These are phyloP conservation scores for Miltochrista miniata DNA, from an alignment of 2,888 invertebrate genomes.

Conservation along the genomic window DNA sequence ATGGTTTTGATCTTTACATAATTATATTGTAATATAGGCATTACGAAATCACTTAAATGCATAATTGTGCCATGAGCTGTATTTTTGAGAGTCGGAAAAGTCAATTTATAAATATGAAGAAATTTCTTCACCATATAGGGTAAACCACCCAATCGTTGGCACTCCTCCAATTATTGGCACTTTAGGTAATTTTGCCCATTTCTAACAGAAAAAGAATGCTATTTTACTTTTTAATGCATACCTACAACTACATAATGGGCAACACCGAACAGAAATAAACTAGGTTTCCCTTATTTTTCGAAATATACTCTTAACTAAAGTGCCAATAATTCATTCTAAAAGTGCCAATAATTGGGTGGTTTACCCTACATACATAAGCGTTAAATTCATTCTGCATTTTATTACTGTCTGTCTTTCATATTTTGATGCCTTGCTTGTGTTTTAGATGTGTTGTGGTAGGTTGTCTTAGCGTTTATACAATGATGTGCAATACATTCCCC, in stretches of 20 bases:
- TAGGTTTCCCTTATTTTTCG: too few species aligned
- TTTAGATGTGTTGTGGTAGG: slow-evolving; percentile 3
- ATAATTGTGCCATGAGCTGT: slow-evolving; percentile 42
- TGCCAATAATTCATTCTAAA: too few species aligned
- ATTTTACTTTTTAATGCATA: too few species aligned
- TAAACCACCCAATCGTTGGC: too few species aligned
- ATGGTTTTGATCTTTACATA: slow-evolving; percentile 38
- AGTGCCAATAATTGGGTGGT: too few species aligned
- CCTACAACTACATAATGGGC: too few species aligned
- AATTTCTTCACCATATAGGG: background rate
- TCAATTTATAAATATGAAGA: background rate
- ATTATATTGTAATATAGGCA: slow-evolving; percentile 38
- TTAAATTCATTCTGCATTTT: slow-evolving; percentile 3
- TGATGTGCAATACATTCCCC: slow-evolving; percentile 68
- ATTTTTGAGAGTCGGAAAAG: too few species aligned
- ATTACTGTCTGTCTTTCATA: background rate
- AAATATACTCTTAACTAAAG: too few species aligned
- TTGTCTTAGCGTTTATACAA: slow-evolving; percentile 22
- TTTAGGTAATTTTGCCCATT: too few species aligned
- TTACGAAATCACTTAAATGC: slow-evolving; percentile 15
- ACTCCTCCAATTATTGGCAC: too few species aligned
- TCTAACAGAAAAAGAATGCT: too few species aligned
- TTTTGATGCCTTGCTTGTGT: slow-evolving; percentile 2
- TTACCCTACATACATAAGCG: slow-evolving; percentile 9
- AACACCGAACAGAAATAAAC: too few species aligned